A percentile compares a stretch with the other conserved stretches of the same genome.
Conservation (phyloP, 2,797 vertebrate genomes). For the Xyrichtys novacula region DNA sequence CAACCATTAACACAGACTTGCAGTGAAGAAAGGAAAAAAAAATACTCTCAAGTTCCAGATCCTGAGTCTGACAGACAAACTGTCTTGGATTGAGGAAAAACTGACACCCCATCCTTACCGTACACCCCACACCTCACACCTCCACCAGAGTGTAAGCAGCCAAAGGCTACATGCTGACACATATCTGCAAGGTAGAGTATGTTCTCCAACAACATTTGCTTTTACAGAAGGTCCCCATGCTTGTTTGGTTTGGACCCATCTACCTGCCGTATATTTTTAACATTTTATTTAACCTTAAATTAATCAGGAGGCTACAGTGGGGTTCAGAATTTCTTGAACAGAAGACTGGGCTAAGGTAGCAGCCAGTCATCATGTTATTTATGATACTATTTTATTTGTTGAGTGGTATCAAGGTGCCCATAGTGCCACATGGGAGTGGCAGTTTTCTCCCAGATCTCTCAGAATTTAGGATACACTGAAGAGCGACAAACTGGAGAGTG, state of each 20-base stretch:
- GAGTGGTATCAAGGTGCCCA: too few relatives aligned
- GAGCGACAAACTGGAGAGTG: too few relatives aligned
- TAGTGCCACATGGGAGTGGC: too few relatives aligned
- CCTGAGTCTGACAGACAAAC: constrained; percentile 69
- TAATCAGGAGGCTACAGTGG: too few relatives aligned
- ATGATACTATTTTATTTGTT: too few relatives aligned
- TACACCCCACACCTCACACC: constrained; percentile 47
- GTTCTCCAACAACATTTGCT: constrained; percentile 21
- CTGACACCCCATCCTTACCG: constrained; percentile 33
- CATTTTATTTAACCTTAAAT: too few relatives aligned
- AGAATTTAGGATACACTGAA: too few relatives aligned
- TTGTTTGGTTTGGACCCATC: constrained; percentile 21
- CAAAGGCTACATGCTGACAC: constrained; percentile 37
- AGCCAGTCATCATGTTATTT: too few relatives aligned
- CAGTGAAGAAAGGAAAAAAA: constrained; percentile 50
- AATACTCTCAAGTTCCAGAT: constrained; percentile 65
- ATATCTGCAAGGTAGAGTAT: constrained; percentile 24
- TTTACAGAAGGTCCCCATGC: constrained; percentile 13
- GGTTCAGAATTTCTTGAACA: neutral
- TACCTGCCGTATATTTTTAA: neutral
- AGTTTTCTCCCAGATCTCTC: too few relatives aligned
- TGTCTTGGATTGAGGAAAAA: constrained; percentile 53
- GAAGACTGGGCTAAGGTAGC: neutral
- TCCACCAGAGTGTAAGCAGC: constrained; percentile 42
- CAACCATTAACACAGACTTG: constrained; percentile 70